Percentiles rank a stretch among this genome's conserved stretches.
These are phyloP conservation scores for Drosophila subpulchrella DNA, from an alignment of 1,140 invertebrate species.

Conservation along the genomic window DNA sequence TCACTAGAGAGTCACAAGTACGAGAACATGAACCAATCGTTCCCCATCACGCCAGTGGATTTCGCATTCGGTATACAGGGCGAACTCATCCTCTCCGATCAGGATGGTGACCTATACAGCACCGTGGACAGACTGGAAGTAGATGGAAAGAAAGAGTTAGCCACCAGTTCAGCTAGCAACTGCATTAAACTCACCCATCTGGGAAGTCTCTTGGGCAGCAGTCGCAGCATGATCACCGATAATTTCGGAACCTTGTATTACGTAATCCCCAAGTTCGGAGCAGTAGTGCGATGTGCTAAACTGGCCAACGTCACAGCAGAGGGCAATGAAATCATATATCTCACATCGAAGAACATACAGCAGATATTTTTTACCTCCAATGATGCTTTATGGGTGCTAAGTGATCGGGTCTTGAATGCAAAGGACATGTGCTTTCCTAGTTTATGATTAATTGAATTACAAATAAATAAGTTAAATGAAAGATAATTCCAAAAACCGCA, in stretches of 20 bases:
- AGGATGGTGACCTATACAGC: slow-evolving; percentile 68
- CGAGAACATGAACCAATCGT: slow-evolving; percentile 56
- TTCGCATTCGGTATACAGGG: slow-evolving; percentile 60
- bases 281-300: slow-evolving; percentile 69
- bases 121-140: slow-evolving; percentile 40
- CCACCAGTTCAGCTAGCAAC: background rate
- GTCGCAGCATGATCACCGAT: slow-evolving; percentile 68
- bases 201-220: slow-evolving; percentile 68
- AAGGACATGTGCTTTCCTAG: slow-evolving; percentile 75
- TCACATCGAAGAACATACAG: slow-evolving; percentile 76
- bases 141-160: background rate
- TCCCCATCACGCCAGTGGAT: slow-evolving; percentile 69
- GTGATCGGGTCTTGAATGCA: slow-evolving; percentile 65
- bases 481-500: background rate
- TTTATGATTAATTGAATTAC: background rate
- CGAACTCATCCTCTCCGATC: slow-evolving; percentile 63
- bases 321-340: slow-evolving; percentile 78
- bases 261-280: slow-evolving; percentile 75
- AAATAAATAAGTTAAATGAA: background rate
- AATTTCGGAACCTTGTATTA: slow-evolving; percentile 65
- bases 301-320: slow-evolving; percentile 68
- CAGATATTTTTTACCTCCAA: slow-evolving; percentile 75
- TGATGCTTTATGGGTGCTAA: slow-evolving; percentile 75
- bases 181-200: slow-evolving; percentile 54
- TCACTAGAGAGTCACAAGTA: slow-evolving; percentile 63